Percentiles rank a stretch among this genome's conserved stretches.
Conservation (phyloP, 1,140 invertebrate genomes). For the Sweltsa coloradensis region DNA sequence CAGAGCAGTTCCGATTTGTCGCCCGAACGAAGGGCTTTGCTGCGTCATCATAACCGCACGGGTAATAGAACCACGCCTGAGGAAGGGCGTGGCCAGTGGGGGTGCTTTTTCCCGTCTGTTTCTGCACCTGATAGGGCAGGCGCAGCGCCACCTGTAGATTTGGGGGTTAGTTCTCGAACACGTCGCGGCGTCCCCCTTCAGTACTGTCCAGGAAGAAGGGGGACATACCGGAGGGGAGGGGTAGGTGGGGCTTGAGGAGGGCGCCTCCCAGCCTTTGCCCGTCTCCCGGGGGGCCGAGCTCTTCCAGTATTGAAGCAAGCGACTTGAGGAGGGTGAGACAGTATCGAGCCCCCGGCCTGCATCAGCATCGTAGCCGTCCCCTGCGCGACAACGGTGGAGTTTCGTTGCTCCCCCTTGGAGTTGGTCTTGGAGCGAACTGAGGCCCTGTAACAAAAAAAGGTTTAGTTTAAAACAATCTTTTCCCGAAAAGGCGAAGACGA, state of each 20-base stretch:
- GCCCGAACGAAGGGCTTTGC: conserved; percentile 59
- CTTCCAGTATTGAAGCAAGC: conserved; percentile 75
- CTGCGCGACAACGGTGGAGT: conserved; percentile 53
- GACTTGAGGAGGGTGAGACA: conserved; percentile 69
- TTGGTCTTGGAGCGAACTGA: conserved; percentile 52
- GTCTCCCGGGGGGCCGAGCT: conserved; percentile 36
- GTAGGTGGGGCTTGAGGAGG: conserved; percentile 69
- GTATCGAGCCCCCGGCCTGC: conserved; percentile 66
- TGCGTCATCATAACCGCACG: conserved; percentile 96
- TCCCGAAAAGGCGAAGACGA: too few relatives aligned
- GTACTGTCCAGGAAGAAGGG: conserved; percentile 92
- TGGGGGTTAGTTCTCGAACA: conserved; percentile 90
- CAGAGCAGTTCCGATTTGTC: conserved; percentile 82
- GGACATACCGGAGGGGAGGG: conserved; percentile 80
- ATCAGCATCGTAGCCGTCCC: conserved; percentile 65
- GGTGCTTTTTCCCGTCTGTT: conserved; percentile 8
- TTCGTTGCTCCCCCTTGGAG: conserved; percentile 42
- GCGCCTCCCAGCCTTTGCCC: conserved; percentile 35
- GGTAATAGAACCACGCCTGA: conserved; percentile 60
- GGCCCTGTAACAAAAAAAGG: conserved; percentile 31
- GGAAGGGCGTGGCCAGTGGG: conserved; percentile 2
- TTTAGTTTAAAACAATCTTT: too few relatives aligned
- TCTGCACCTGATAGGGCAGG: conserved; percentile 81
- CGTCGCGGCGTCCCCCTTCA: conserved; percentile 82
- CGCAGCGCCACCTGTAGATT: conserved; percentile 85